Evolutionary conservation across 2,888 invertebrate species (phyloP).

Genomic region (Scaptomyza caliginosa): DNA sequence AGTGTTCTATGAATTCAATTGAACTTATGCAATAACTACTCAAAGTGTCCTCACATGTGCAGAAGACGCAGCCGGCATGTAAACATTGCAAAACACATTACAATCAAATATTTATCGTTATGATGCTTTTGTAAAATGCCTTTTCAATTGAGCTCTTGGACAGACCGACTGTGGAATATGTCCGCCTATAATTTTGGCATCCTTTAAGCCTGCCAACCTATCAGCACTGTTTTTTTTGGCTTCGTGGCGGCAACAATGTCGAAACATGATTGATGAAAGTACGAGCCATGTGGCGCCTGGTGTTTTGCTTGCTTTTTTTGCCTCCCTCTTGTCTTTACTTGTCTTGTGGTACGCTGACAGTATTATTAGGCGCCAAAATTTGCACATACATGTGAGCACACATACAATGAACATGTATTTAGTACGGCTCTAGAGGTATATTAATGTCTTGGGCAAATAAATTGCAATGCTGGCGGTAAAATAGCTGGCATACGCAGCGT

Average conservation of each 20-base stretch:
- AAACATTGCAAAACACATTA: slow-evolving; percentile 74
- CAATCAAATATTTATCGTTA: slow-evolving; percentile 82
- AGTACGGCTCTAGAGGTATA: slow-evolving; percentile 5
- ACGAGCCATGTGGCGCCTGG: slow-evolving; percentile 9
- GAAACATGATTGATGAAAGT: slow-evolving; percentile 68
- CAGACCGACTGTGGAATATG: slow-evolving; percentile 35
- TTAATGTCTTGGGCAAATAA: slow-evolving; percentile 39
- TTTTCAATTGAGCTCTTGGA: slow-evolving; percentile 78
- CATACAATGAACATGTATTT: slow-evolving; percentile 16
- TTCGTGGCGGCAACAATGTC: slow-evolving; percentile 35
- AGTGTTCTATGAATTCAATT: neutral
- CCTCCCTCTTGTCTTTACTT: neutral
- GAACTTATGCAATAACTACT: neutral
- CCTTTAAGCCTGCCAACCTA: slow-evolving; percentile 3
- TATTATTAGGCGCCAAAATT: slow-evolving; percentile 44
- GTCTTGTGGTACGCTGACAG: slow-evolving; percentile 52
- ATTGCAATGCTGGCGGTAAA: slow-evolving; percentile 7
- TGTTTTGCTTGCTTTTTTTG: neutral
- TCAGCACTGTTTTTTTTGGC: slow-evolving; percentile 18
- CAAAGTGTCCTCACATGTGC: slow-evolving; percentile 34
- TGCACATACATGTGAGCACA: neutral
- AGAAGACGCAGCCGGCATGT: slow-evolving; percentile 59
- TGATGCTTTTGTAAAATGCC: slow-evolving; percentile 78
- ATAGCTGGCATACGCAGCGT: slow-evolving; percentile 28
- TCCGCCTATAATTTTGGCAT: slow-evolving; percentile 39